Evolutionary conservation across 2,113 vertebrate species (phyloP), one percentile per base, ranked within the genome.

Genomic region (Ictidomys tridecemlineatus): DNA sequence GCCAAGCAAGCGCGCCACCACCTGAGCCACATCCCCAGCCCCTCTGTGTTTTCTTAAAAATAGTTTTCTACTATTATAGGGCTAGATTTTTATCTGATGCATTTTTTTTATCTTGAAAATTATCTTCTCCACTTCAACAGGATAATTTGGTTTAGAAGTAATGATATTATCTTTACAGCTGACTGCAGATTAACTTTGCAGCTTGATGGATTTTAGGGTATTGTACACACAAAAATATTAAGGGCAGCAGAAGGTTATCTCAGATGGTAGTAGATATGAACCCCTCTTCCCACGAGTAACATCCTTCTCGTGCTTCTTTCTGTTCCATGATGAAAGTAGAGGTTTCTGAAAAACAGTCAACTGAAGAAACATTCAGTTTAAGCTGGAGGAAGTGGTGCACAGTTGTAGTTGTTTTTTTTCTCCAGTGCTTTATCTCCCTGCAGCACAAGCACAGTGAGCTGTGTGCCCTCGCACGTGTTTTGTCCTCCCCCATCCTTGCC

Each of bases 201-300:
- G 97, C 99, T 97, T 17, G 99, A 99, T 28, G 99, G 99, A 98
- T 99, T 99, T 98, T 99, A 98, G 98, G 99, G 97, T 99, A 99
- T 65, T 99, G 98, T 53, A 99, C 99, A 97, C 99, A 99, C 37
- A 99, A 98, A 69, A 98, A 99, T 86, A 99, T 99, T 87, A 99
- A 93, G 97, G 99, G 99, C 99, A 99, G 99, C 95, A 99, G 98
- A n/a, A 99, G 99, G 97, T 99, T 99, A 97, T 99, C 99, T 95
- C 99, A 98, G 88, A 99, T 98, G 20, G 97, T 98, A 32, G 99
- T 98, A n/a, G 97, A 98, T 89, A 98, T 99, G 95, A 99, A 98
- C 95, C 97, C 96, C 70, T 99, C 99, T 28, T 98, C 99, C 99
- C 30, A 98, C 99, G 99, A 99, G 98, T 70, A 99, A 98, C 94